Evolutionary conservation across 2,888 invertebrate species (phyloP), one percentile per base, ranked within the genome.

Genomic region (Nasonovia ribisnigri): DNA sequence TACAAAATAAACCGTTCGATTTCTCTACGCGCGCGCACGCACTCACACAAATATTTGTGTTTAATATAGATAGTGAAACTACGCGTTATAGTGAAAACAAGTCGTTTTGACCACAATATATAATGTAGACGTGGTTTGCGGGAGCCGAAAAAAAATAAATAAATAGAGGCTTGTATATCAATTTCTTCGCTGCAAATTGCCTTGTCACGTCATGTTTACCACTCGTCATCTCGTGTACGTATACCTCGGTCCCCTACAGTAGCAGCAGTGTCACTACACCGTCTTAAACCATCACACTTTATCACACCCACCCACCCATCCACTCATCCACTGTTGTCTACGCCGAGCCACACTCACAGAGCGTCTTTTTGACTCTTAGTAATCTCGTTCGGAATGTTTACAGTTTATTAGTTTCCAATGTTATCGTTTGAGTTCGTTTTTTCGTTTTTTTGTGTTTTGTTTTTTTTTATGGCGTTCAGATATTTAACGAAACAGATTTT

Each of bases 191-290:
- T 77, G 48, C 48, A 90, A 90, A 90, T 90, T 77, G 90, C 48
- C 90, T 77, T 90, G 90, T 90, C 90, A 90, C 90, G 51, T 77
- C 90, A 77, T 90, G 90, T 90, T 90, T 90, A 90, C 90, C 90
- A 90, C 90, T 90, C 67, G 36, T 90, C 90, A 36, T 77, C 48
- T 48, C 51, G 77, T 20, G 20, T 20, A 36, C 26, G 20, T 36
- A 36, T 20, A 77, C 20, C 20, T 77, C 77, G 36, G 8, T 20
- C 36, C 36, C 67, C 20, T 36, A 20, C n/a, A 88, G 36, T 36
- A n/a, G 8, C 86, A 29, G 26, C n/a, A 29, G 42, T 42, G 54
- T 67, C 36, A 84, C 42, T 54, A 54, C 54, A 84, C 84, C 26
- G 54, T 84, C 84, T 91, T 54, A 84, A 51, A 84, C 36, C 84